Evolutionary conservation across 1,140 invertebrate genomes (phyloP), one percentile per base, ranked within the genome.

Genomic region (Calliphora vicina): DNA sequence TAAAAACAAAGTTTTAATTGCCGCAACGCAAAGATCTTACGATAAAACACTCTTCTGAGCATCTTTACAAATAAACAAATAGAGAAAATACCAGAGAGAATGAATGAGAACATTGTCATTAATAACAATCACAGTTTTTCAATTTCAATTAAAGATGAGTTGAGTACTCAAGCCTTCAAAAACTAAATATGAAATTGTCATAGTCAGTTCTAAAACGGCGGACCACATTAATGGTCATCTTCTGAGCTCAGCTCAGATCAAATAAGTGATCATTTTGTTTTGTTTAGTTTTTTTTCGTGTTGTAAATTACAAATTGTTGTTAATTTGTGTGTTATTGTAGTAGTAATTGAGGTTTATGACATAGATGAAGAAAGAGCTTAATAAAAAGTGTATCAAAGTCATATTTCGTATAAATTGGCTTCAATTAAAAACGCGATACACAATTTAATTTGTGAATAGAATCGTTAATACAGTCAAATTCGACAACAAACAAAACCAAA

Each of bases 141-240:
- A 78, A 35, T 78, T 78, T 78, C n/a, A 78, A 78, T 78, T 78
- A 78, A 78, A 78, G 35, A 76, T 78, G 74, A 78, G 35, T 12
- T 43, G 35, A 43, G 10, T 45, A 15, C 17, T 78, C 74, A 43
- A 43, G 29, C 72, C 27, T 27, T 74, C 72, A 23, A 27, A 73
- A 25, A 73, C 71, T 17, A 26, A 35, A 23, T 35, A 23, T 78
- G 35, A 78, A 78, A 78, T 23, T 78, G 74, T 78, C 35, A 78
- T 35, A 78, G 73, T 43, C 74, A 78, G 74, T 78, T 45, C 35
- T 25, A 23, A 43, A 78, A 78, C 74, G 74, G 20, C 35, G 42
- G n/a, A 9, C 35, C n/a, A 23, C 13, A 43, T 23, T 29, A 78
- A 27, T 43, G 74, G 74, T 78, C 74, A 43, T 43, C 3, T 43